Percentiles rank a stretch among this genome's conserved stretches.
phyloP scores from a whole-genome alignment of 2,888 invertebrate species.

The Hydrotaea cyrtoneurina region DNA sequence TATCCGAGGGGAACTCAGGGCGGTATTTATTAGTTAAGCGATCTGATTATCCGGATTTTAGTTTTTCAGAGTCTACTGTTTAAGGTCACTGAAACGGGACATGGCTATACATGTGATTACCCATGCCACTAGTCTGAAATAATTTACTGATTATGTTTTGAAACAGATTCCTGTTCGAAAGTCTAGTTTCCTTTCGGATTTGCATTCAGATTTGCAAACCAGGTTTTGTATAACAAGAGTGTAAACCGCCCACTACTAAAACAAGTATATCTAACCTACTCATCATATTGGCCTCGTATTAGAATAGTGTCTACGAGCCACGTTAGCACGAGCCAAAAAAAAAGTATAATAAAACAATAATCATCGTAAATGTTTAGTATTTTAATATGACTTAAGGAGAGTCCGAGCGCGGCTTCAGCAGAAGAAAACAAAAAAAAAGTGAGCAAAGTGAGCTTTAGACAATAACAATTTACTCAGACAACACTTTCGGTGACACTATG shows the following conservation, averaged over 20 bases:
- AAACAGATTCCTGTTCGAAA: too few relatives aligned
- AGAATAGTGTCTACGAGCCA: constrained; percentile 40
- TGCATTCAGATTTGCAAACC: too few relatives aligned
- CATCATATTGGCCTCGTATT: constrained; percentile 5
- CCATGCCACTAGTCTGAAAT: too few relatives aligned
- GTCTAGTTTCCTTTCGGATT: too few relatives aligned
- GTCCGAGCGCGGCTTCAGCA: constrained; percentile 33
- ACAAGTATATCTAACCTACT: neutral
- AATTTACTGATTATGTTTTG: too few relatives aligned
- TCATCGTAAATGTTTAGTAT: neutral
- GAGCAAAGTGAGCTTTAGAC: constrained; percentile 48
- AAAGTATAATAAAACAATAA: constrained; percentile 28
- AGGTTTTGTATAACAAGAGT: too few relatives aligned
- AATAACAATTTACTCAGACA: constrained; percentile 24
- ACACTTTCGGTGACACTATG: constrained; percentile 53
- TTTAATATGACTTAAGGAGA: constrained; percentile 21
- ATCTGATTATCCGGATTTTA: too few relatives aligned
- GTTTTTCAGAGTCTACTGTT: too few relatives aligned
- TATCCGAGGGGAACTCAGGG: too few relatives aligned
- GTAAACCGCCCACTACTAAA: neutral
- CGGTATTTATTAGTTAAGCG: too few relatives aligned
- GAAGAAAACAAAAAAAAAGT: constrained; percentile 47
- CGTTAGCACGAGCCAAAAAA: constrained; percentile 62
- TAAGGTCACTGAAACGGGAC: too few relatives aligned
- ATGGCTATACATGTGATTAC: too few relatives aligned